Conservation (phyloP, 2,113 vertebrate species). For the Nerophis ophidion region DNA sequence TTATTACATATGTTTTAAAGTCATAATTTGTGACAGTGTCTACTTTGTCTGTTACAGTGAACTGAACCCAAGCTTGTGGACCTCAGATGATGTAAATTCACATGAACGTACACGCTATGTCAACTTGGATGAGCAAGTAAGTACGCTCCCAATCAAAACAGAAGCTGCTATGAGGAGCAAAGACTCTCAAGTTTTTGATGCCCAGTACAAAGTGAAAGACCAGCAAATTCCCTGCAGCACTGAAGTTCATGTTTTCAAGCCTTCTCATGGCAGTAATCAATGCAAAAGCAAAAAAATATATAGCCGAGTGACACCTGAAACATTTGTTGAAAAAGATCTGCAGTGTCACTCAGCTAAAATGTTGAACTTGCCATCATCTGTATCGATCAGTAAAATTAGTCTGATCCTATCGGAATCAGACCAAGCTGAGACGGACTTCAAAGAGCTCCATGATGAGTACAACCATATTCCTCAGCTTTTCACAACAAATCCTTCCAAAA, state of each 20-base stretch:
- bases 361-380: conserved; percentile 23
- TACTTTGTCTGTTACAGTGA: conserved; percentile 53
- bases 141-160: conserved; percentile 38
- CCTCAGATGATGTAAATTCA: conserved; percentile 51
- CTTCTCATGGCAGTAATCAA: conserved; percentile 15
- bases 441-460: conserved; percentile 45
- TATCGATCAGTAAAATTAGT: conserved; percentile 56
- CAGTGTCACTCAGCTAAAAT: conserved; percentile 19
- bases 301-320: conserved; percentile 19
- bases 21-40: conserved; percentile 5
- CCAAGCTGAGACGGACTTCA: conserved; percentile 56
- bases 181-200: conserved; percentile 28
- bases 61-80: conserved; percentile 58
- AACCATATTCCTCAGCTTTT: conserved; percentile 13
- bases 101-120: conserved; percentile 46
- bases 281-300: conserved; percentile 28
- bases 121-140: conserved; percentile 64
- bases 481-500: conserved; percentile 13
- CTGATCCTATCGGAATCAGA: conserved; percentile 55
- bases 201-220: conserved; percentile 32
- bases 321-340: conserved; percentile 24
- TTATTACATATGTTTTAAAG: neutral
- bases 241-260: conserved; percentile 22
- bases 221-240: conserved; percentile 28
- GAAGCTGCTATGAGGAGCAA: conserved; percentile 34